Conservation (phyloP, 2,797 vertebrate genomes). For the Pipistrellus pipistrellus region DNA sequence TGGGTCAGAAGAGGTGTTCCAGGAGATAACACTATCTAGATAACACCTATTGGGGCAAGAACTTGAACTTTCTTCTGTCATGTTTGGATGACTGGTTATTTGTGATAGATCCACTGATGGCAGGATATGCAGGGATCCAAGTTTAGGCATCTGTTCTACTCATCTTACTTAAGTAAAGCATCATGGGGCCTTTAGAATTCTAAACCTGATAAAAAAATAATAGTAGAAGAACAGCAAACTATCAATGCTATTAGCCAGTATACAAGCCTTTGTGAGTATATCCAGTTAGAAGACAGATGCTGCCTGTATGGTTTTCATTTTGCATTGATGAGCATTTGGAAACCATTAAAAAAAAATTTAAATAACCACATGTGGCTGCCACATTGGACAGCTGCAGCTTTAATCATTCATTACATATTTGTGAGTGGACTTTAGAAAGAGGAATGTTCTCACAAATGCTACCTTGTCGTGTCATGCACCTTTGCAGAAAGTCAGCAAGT, state of each 20-base stretch:
- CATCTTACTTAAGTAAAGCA: background rate
- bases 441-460: slow-evolving; percentile 15
- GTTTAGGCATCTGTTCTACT: slow-evolving; percentile 3
- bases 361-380: background rate
- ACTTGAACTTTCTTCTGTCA: background rate
- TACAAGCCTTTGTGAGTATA: background rate
- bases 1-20: background rate
- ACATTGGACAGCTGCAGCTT: background rate
- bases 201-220: background rate
- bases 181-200: background rate
- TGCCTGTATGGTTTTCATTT: background rate
- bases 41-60: background rate
- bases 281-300: background rate
- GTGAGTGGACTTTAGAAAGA: slow-evolving; percentile 15
- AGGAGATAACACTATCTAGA: background rate
- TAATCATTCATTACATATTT: background rate
- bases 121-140: background rate
- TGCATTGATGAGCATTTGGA: background rate
- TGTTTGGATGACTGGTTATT: background rate
- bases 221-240: background rate
- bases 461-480: background rate
- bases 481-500: background rate
- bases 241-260: background rate
- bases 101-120: background rate
- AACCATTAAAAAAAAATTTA: slow-evolving; percentile 25